These are phyloP conservation scores for Sebastes kiyomatsui DNA, from an alignment of 2,797 vertebrate species.

Conservation along the genomic window DNA sequence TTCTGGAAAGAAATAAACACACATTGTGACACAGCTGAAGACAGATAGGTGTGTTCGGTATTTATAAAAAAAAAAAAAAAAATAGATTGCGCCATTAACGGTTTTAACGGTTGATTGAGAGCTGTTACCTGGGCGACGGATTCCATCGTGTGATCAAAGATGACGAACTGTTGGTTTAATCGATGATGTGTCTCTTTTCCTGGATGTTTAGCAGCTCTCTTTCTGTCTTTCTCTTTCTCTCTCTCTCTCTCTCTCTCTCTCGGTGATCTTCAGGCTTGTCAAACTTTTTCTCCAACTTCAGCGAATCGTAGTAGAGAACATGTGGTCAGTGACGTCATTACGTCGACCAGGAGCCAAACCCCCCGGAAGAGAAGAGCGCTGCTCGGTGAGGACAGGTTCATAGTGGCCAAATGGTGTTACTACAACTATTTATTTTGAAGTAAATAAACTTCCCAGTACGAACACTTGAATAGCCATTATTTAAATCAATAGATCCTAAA, in stretches of 20 bases:
- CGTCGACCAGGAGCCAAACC: neutral
- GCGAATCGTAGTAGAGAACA: constrained; percentile 34
- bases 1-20: constrained; percentile 61
- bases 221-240: neutral
- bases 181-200: neutral
- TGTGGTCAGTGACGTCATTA: constrained; percentile 62
- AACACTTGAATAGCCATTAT: too few species aligned
- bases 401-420: too few species aligned
- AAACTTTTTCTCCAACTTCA: constrained; percentile 70
- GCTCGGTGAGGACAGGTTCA: too few species aligned
- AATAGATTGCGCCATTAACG: neutral
- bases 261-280: constrained; percentile 34
- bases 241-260: neutral
- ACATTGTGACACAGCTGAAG: fast-evolving
- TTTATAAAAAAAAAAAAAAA: too few species aligned
- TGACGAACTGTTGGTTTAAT: neutral
- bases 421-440: too few species aligned
- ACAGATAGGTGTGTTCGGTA: neutral
- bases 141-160: constrained; percentile 39
- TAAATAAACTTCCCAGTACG: too few species aligned
- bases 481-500: too few species aligned
- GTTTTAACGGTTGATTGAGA: neutral
- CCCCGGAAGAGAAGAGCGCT: too few species aligned
- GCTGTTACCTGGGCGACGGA: constrained; percentile 64
- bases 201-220: neutral